Evolutionary conservation across 37 sponge, comb jelly and placozoan species (phyloP).

Genomic region (Hexactinellida sp.): DNA sequence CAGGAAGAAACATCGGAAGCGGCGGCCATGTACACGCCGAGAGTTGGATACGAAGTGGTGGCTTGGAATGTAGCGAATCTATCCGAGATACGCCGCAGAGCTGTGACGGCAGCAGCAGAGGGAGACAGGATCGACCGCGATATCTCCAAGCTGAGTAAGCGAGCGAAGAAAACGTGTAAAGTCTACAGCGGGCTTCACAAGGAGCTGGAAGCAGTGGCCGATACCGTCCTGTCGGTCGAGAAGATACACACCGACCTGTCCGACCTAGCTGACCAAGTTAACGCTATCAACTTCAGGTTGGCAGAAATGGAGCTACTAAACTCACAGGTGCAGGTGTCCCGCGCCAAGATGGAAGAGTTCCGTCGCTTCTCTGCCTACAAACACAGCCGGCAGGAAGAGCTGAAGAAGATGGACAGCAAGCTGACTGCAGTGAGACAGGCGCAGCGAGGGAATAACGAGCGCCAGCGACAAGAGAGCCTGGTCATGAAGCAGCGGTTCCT

Average conservation of each 20-base stretch:
- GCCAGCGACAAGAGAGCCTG: background rate
- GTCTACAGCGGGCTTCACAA: background rate
- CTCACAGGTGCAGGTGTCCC: background rate
- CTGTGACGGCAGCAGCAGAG: background rate
- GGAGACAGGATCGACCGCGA: background rate
- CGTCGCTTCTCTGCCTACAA: slow-evolving; percentile 4
- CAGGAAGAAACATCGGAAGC: background rate
- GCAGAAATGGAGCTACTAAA: background rate
- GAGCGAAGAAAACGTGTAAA: background rate
- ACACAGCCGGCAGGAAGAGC: background rate
- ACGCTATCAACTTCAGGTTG: background rate
- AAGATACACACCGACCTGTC: background rate
- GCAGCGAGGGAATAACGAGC: background rate
- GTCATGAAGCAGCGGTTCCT: background rate
- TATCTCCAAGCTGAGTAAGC: background rate
- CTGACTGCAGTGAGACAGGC: background rate
- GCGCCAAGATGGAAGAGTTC: background rate
- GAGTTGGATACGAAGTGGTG: slow-evolving; percentile 7
- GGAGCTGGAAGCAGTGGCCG: background rate
- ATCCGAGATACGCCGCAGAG: background rate
- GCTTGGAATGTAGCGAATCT: background rate
- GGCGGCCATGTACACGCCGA: background rate
- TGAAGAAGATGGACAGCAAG: background rate
- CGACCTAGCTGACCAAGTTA: background rate
- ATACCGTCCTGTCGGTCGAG: background rate